These are phyloP conservation scores for Chloroceryle inda DNA, from an alignment of 2,797 vertebrate species.

Conservation along the genomic window DNA sequence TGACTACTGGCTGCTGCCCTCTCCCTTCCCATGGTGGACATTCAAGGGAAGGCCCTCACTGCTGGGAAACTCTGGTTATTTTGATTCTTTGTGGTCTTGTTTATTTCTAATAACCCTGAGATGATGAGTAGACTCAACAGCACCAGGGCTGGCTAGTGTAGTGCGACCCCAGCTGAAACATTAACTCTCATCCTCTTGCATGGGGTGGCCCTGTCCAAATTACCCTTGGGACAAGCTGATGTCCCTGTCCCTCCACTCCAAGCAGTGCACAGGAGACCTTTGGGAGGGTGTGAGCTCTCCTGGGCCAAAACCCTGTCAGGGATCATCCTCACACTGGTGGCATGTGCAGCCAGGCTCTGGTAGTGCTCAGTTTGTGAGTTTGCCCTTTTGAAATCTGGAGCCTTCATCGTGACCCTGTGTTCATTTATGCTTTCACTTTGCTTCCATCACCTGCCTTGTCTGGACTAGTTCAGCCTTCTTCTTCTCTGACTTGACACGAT, in stretches of 20 bases:
- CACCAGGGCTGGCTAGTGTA: neutral
- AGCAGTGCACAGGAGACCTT: neutral
- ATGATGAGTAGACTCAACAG: neutral
- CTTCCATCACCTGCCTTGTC: neutral
- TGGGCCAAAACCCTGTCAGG: neutral
- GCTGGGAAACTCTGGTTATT: neutral
- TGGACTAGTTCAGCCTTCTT: neutral
- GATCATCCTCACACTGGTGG: neutral
- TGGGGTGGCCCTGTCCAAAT: neutral
- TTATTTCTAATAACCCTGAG: neutral
- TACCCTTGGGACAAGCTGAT: neutral
- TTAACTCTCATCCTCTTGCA: neutral
- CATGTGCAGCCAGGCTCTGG: neutral
- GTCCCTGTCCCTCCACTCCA: neutral
- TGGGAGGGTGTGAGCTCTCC: neutral
- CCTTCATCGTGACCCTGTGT: accelerated
- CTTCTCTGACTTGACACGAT: neutral
- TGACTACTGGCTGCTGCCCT: neutral
- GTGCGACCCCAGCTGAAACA: neutral
- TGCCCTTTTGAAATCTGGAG: neutral
- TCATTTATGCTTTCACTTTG: neutral
- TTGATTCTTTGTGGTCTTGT: neutral
- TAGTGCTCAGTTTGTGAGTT: neutral
- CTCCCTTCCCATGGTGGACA: neutral
- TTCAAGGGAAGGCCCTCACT: neutral